Conservation (phyloP, 2,797 vertebrate genomes). For the Argya squamiceps region DNA sequence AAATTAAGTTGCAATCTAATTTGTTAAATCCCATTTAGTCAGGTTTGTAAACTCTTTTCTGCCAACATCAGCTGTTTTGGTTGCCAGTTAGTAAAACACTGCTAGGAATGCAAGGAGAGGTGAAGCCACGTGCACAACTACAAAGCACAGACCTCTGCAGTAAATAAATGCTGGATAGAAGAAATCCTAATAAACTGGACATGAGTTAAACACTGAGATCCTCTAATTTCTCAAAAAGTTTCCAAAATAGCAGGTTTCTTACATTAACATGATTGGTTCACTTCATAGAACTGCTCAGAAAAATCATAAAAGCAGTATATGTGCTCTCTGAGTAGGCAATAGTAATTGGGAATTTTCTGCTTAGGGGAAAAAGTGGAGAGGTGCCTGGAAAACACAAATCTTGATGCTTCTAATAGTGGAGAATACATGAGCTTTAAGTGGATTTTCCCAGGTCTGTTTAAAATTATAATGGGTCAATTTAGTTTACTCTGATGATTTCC, state of each 20-base stretch:
- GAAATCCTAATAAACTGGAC: background rate
- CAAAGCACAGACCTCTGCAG: background rate
- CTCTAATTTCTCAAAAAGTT: background rate
- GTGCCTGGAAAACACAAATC: background rate
- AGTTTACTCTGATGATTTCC: background rate
- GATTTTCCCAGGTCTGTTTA: background rate
- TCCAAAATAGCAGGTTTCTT: background rate
- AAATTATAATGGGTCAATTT: background rate
- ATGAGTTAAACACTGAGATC: background rate
- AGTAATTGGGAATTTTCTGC: background rate
- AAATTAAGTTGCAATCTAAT: constrained; percentile 59
- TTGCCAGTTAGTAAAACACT: constrained; percentile 27
- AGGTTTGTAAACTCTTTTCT: constrained; percentile 34
- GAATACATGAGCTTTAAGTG: background rate
- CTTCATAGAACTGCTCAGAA: background rate
- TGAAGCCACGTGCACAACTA: background rate
- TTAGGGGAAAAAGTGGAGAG: background rate
- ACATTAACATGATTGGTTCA: background rate
- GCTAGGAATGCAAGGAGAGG: background rate
- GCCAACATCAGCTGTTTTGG: constrained; percentile 51
- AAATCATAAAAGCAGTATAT: background rate
- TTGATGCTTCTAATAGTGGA: background rate
- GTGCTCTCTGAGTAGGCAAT: fast-evolving
- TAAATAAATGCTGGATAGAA: background rate
- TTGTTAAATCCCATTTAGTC: constrained; percentile 56